A percentile compares a stretch with the other conserved stretches of the same genome.
Evolutionary conservation across 2,888 invertebrate genomes (phyloP).

Genomic region (Apodemia duryi): DNA sequence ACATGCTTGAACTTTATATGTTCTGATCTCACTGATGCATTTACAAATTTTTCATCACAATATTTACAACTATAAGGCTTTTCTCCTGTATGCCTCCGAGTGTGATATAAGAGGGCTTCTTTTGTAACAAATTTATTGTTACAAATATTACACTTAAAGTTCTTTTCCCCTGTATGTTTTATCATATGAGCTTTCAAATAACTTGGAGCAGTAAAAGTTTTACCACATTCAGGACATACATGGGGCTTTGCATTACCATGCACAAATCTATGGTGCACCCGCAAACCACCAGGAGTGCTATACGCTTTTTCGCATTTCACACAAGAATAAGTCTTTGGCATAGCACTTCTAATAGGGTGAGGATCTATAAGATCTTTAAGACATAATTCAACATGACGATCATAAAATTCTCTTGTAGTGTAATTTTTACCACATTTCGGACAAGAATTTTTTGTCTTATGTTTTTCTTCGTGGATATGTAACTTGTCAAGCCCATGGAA

Average conservation of each 20-base stretch:
- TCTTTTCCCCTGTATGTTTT: conserved; percentile 65
- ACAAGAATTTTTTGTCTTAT: conserved; percentile 50
- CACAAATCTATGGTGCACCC: conserved; percentile 60
- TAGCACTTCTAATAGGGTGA: conserved; percentile 56
- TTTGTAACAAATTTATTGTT: conserved; percentile 59
- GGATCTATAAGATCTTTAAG: conserved; percentile 52
- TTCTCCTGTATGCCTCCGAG: conserved; percentile 65
- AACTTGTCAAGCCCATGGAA: conserved; percentile 51
- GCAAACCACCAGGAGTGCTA: conserved; percentile 57
- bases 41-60: conserved; percentile 62
- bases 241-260: conserved; percentile 65
- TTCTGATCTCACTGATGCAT: conserved; percentile 66
- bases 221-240: conserved; percentile 55
- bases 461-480: conserved; percentile 55
- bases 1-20: conserved; percentile 66
- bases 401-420: conserved; percentile 55
- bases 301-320: conserved; percentile 60
- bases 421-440: conserved; percentile 65
- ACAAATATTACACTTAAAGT: conserved; percentile 61
- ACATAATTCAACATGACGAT: conserved; percentile 59
- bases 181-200: conserved; percentile 62
- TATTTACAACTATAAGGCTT: conserved; percentile 61
- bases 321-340: conserved; percentile 49
- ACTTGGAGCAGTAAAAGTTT: conserved; percentile 67
- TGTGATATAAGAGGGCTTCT: conserved; percentile 65